Evolutionary conservation across 2,797 vertebrate genomes (phyloP).

Genomic region (Capromys pilorides): DNA sequence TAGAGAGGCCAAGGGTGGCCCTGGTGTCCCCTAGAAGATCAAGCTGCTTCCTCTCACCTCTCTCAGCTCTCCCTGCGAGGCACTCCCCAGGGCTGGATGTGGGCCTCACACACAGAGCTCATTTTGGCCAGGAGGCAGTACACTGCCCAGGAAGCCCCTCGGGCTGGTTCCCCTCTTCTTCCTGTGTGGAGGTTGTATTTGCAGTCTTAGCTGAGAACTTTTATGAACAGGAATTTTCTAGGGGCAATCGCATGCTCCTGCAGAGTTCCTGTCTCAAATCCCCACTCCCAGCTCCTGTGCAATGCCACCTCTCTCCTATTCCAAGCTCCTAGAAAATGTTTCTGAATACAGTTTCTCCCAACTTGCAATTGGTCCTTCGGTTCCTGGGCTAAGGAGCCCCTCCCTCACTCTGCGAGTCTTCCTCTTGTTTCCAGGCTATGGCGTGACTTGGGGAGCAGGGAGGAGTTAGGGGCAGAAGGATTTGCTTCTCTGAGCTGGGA

Average conservation of each 20-base stretch:
- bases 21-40: not conserved
- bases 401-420: not conserved
- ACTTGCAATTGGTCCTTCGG: conserved; percentile 67
- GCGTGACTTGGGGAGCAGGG: not conserved
- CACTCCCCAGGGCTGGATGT: not conserved
- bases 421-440: not conserved
- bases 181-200: not conserved
- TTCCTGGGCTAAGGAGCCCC: not conserved
- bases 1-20: not conserved
- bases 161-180: not conserved
- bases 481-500: not conserved
- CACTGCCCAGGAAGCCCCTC: not conserved
- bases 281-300: not conserved
- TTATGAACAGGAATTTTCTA: conserved; percentile 22
- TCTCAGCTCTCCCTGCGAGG: not conserved
- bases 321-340: conserved; percentile 27
- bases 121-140: too few relatives aligned
- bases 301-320: not conserved
- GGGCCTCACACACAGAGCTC: too few relatives aligned
- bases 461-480: not conserved
- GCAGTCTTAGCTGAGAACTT: conserved; percentile 5
- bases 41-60: not conserved
- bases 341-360: not conserved
- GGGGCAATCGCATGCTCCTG: conserved; percentile 65
- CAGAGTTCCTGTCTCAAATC: not conserved